Evolutionary conservation across 2,797 vertebrate species (phyloP), one percentile per base, ranked within the genome.

Genomic region (Myotis findleyi): DNA sequence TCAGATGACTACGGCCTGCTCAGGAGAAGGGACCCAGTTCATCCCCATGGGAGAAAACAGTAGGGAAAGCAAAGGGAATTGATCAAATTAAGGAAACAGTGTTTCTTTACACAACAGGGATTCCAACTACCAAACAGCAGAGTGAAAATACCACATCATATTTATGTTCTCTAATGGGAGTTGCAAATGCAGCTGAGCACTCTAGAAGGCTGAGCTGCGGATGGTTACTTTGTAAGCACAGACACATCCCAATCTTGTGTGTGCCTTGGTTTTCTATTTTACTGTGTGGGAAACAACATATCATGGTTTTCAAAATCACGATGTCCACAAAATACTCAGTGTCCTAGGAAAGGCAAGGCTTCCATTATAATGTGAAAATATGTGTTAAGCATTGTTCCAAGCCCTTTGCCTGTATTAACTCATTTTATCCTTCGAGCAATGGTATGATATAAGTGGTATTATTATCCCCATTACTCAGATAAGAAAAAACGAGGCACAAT

Each of bases 71-170:
- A 73, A 75, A 1, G 14, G 14, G 30, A 71, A 66, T 64, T 41
- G 79, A 90, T 71, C 53, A 80, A 89, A 81, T 62, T 41, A 47
- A 91, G 38, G 21, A 77, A 93, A 76, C 0, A 72, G 1, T 41
- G 83, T 66, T 90, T 95, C 80, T 64, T 82, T 83, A 94, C 91
- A 87, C 49, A 68, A 85, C 4, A 49, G 79, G 17, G 76, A 87
- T 76, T 88, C 59, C 71, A 92, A 76, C 53, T 76, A 71, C 27
- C 53, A 73, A 57, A 81, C 0, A 53, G 44, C 64, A 62, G 38
- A 51, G 8, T 71, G 21, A 92, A 87, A 79, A 62, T 41, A 75
- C 8, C 20, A 47, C 5, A n/a, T 69, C 44, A 18, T n/a, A 44
- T 62, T 76, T 72, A 59, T 7, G 18, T 47, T 59, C 21, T 51